phyloP scores from a whole-genome alignment of 2,797 vertebrate species.

The Sciaenops ocellatus region DNA sequence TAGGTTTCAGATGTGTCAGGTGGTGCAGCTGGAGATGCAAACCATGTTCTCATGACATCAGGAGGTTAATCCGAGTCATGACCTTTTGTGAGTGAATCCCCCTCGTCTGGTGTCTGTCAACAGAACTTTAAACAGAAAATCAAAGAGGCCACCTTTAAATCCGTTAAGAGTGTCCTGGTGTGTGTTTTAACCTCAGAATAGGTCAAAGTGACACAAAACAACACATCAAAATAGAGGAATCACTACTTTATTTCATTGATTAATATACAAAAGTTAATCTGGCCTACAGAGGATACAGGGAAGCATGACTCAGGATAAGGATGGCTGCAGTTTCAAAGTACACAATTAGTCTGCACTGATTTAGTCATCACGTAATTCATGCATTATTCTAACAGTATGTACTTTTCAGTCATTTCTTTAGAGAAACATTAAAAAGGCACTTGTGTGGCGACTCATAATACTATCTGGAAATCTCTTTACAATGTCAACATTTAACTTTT shows the following conservation, averaged over 20 bases:
- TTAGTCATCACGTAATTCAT: constrained; percentile 42
- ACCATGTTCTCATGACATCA: constrained; percentile 18
- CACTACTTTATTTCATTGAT: constrained; percentile 78
- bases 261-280: constrained; percentile 74
- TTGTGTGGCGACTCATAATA: constrained; percentile 13
- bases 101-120: constrained; percentile 5
- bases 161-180: background rate
- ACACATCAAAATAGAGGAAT: constrained; percentile 29
- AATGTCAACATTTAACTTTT: constrained; percentile 1
- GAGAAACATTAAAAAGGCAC: constrained; percentile 68
- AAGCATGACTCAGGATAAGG: constrained; percentile 58
- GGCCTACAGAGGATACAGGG: constrained; percentile 66
- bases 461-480: constrained; percentile 19
- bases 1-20: constrained; percentile 8
- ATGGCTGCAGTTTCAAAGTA: constrained; percentile 45
- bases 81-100: background rate
- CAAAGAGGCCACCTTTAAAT: background rate
- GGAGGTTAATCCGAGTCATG: constrained; percentile 23
- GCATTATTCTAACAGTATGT: constrained; percentile 44
- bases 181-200: background rate
- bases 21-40: constrained; percentile 1
- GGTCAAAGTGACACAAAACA: constrained; percentile 2
- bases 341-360: constrained; percentile 47
- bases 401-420: constrained; percentile 43
- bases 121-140: background rate